Evolutionary conservation across 92 coral and sea anemone genomes (phyloP).

Genomic region (Epizoanthus illoricatus): DNA sequence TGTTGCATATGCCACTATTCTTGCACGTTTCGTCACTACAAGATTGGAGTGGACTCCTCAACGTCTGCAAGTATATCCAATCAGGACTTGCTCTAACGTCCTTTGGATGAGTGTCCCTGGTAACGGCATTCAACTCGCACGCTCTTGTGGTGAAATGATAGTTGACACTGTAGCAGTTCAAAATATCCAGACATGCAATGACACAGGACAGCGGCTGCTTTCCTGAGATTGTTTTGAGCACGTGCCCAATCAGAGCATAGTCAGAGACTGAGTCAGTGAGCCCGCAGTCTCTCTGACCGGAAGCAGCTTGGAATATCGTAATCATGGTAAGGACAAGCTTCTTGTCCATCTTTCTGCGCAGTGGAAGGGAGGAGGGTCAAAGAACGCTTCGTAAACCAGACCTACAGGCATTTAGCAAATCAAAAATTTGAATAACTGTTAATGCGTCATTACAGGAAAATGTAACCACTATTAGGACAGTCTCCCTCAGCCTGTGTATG

Average conservation of each 20-base stretch:
- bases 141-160: neutral
- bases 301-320: neutral
- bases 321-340: too few relatives aligned
- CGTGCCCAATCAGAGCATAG: constrained; percentile 44
- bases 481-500: too few relatives aligned
- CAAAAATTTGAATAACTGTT: too few relatives aligned
- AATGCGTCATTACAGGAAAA: too few relatives aligned
- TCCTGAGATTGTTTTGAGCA: constrained; percentile 7
- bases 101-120: neutral
- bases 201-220: constrained; percentile 31
- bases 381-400: too few relatives aligned
- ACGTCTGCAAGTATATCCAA: constrained; percentile 28
- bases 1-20: constrained; percentile 23
- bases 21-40: neutral
- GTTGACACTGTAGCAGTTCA: constrained; percentile 44
- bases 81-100: constrained; percentile 22
- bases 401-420: too few relatives aligned
- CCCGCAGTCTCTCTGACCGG: constrained; percentile 19
- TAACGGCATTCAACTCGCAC: constrained; percentile 42
- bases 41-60: neutral
- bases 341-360: too few relatives aligned
- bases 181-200: constrained; percentile 25
- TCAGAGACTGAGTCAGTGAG: constrained; percentile 29
- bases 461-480: too few relatives aligned
- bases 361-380: too few relatives aligned